Evolutionary conservation across 2,797 vertebrate species (phyloP), one percentile per base, ranked within the genome.

Genomic region (Meriones psammophilus): DNA sequence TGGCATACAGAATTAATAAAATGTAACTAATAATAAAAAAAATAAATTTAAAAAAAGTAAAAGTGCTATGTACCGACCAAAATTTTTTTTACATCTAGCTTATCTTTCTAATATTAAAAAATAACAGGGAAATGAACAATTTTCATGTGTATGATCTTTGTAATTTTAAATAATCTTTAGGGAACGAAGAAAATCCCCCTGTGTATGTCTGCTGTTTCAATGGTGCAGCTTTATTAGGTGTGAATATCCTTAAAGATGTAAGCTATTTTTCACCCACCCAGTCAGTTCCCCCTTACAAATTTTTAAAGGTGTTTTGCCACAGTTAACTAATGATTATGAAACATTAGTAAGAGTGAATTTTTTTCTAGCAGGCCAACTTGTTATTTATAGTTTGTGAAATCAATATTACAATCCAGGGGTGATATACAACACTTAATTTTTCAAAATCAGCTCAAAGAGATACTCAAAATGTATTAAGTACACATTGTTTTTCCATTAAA

Each of bases 301-400:
- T 39, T 90, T 91, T 90, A 91, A 88, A 85, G 50, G 28, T 85
- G 68, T 50, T 87, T 86, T 89, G 56, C 79, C 4, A 76, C 26
- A 71, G 1, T 69, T 74, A 87, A 88, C 87, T 50, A 89, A 78
- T 58, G n/a, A 87, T 80, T 88, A 62, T 81, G 36, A 95, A 92
- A 93, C 62, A 12, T 6, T 69, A 94, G 58, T 88, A 95, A 94
- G n/a, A 73, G n/a, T 71, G 13, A 92, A 89, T 86, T 10, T 91
- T 22, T 80, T 85, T 58, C 64, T 73, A 88, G 50, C 15, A 69
- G 42, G 66, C 42, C 92, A 10, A 42, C 10, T 73, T 90, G 71
- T 28, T 89, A 86, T 91, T 96, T 91, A 58, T 26, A 95, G 18
- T 71, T 84, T 74, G 77, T 33, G 46, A 94, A 91, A 88, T 66